Evolutionary conservation across 2,888 invertebrate genomes (phyloP), one percentile per base, ranked within the genome.

Genomic region (Chelonus formosanus): DNA sequence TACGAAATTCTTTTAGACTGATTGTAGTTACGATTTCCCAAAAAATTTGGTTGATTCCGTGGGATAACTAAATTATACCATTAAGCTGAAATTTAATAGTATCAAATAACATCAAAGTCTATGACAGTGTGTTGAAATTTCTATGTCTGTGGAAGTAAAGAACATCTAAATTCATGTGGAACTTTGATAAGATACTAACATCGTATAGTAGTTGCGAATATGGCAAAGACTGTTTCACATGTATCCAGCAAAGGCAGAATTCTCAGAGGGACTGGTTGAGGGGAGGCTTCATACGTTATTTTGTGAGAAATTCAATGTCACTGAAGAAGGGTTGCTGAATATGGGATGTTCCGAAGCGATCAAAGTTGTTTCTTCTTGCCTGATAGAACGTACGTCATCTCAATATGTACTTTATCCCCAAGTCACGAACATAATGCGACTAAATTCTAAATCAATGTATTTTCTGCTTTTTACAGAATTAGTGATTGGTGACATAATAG

Each of bases 301-400:
- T 60, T 52, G 40, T 52, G 20, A 50, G 7, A 40, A 44, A 56
- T 56, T 56, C 44, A 60, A 50, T 34, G 48, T 36, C 45, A n/a
- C 50, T 20, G 7, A 40, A 10, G 43, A 10, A n/a, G 5, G 54
- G 31, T 50, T 31, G 31, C 40, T 32, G 5, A 4, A 52, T 7
- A 10, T 31, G 31, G 40, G 31, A 52, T 40, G 50, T 10, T 50
- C 56, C 57, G 36, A 57, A 68, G 67, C 65, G 68, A 71, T 71
- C 71, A 71, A 71, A 71, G 71, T 70, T 69, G 59, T 59, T 67
- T 10, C 10, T 52, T 48, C 8, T 50, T 47, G n/a, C 6, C 6
- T 40, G 40, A 40, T 40, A 40, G 40, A 40, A 50, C 10, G 58
- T 36, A 50, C 10, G 58, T 36, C 57, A 53, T 63, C 63, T 47